Evolutionary conservation across 1,140 invertebrate species (phyloP).

Genomic region (Ectropis grisescens): DNA sequence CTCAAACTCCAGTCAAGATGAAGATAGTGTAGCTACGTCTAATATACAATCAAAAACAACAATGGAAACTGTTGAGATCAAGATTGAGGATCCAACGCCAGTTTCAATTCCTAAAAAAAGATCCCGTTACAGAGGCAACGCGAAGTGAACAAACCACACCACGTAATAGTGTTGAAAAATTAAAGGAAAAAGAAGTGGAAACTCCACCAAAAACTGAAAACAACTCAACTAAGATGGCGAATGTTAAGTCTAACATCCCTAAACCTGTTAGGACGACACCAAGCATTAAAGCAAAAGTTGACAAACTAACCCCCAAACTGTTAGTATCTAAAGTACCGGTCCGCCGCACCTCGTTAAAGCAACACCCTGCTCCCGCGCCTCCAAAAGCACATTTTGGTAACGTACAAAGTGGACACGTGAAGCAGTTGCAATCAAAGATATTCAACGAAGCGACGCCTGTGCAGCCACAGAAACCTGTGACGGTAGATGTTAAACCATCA

Average conservation of each 20-base stretch:
- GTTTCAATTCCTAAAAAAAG: no score
- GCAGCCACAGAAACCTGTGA: conserved; percentile 8
- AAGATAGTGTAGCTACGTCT: no score
- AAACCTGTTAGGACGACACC: conserved; percentile 38
- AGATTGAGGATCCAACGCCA: no score
- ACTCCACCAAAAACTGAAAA: no score
- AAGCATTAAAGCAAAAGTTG: conserved; percentile 34
- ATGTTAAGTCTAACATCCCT: conserved; percentile 47
- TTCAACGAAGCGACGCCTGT: conserved; percentile 41
- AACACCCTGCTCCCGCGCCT: conserved; percentile 44
- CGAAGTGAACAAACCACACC: no score
- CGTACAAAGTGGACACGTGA: conserved; percentile 66
- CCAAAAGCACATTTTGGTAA: conserved; percentile 57
- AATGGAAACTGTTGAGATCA: no score
- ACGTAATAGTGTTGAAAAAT: no score
- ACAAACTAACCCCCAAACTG: conserved; percentile 41
- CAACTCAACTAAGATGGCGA: no score
- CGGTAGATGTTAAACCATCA: conserved; percentile 26
- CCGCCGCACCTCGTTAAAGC: conserved; percentile 44
- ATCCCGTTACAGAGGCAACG: conserved; percentile 8
- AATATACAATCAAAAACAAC: no score
- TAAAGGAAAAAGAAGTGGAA: no score
- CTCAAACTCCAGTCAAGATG: no score
- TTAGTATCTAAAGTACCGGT: conserved; percentile 52
- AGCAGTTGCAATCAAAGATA: conserved; percentile 68